A percentile compares a stretch with the other conserved stretches of the same genome.
phyloP scores from a whole-genome alignment of 1,140 invertebrate species.

The Zaprionus ghesquierei region DNA sequence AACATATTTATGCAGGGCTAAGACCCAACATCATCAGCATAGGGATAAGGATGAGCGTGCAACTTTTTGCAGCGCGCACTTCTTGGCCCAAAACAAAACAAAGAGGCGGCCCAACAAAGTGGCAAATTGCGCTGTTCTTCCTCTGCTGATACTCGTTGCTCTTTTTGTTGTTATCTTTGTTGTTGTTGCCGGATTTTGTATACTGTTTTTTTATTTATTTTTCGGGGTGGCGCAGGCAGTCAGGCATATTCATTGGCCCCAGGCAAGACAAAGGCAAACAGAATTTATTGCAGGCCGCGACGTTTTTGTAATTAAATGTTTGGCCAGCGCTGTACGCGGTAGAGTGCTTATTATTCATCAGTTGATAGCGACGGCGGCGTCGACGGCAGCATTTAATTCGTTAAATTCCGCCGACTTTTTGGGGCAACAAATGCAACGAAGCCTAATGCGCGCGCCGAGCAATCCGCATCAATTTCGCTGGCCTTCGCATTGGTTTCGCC shows the following conservation, averaged over 20 bases:
- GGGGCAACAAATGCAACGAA: constrained; percentile 3
- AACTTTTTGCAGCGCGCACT: constrained; percentile 66
- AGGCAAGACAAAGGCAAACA: constrained; percentile 41
- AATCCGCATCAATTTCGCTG: constrained; percentile 66
- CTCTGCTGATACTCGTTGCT: neutral
- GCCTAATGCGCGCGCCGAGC: constrained; percentile 15
- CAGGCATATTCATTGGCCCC: constrained; percentile 47
- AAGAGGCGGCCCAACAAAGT: constrained; percentile 47
- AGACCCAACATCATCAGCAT: constrained; percentile 29
- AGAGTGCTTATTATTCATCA: constrained; percentile 69
- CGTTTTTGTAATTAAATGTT: constrained; percentile 81
- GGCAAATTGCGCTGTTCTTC: constrained; percentile 49
- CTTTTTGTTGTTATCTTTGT: neutral
- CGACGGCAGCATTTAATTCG: constrained; percentile 35
- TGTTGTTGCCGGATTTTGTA: constrained; percentile 17
- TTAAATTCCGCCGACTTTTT: constrained; percentile 17
- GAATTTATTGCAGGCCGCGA: constrained; percentile 73
- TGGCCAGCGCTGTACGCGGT: constrained; percentile 60
- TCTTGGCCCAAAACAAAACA: constrained; percentile 35
- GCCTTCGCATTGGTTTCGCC: constrained; percentile 46
- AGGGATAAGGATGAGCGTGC: constrained; percentile 70
- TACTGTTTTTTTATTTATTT: no score
- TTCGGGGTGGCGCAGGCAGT: neutral
- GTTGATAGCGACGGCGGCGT: constrained; percentile 33
- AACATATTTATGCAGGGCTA: constrained; percentile 76